Evolutionary conservation across 1,140 invertebrate species (phyloP), one percentile per base, ranked within the genome.

Genomic region (Oreohelix idahoensis): DNA sequence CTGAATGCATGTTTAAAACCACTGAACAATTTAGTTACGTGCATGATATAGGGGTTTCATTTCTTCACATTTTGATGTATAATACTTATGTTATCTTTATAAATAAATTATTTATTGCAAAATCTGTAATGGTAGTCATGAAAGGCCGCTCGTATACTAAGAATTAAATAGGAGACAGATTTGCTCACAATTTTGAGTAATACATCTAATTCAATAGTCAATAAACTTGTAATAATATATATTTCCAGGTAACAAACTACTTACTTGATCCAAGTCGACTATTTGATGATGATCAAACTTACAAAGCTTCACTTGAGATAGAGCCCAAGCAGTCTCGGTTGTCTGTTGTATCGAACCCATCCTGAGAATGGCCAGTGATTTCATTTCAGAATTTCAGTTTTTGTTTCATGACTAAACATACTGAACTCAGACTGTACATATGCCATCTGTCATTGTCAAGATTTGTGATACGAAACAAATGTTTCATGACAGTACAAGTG

Each of bases 241-340:
- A 49, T 49, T 49, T n/a, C 74, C 84, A 94, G 92, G 94, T 94
- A 63, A 95, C 95, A 42, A 95, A 95, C 87, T 98, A 98, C 91
- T 92, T 98, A 5, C 92, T 98, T 85, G 97, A 98, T 89, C 94
- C 95, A 32, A 91, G 88, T 38, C 88, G 92, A 29, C 93, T 97
- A 23, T 93, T 97, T 69, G 94, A 95, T 76, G 97, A 98, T 89
- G 97, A 98, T 86, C 95, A 96, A 86, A 94, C 97, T 32, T 98
- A 97, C 93, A 94, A 95, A 84, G 94, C 95, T 84, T 97, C 96
- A 1, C 92, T 98, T 86, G 95, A 96, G 87, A 95, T 98, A 83
- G 97, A 98, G 92, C 97, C 97, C 4, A 94, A 96, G 85, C 87
- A 89, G 85, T 92, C 91, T 29, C 85, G 89, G 39, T 83, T 91